A percentile compares a stretch with the other conserved stretches of the same genome.
These are phyloP conservation scores for Oophaga pumilio DNA, from an alignment of 2,113 vertebrate species.

Conservation along the genomic window DNA sequence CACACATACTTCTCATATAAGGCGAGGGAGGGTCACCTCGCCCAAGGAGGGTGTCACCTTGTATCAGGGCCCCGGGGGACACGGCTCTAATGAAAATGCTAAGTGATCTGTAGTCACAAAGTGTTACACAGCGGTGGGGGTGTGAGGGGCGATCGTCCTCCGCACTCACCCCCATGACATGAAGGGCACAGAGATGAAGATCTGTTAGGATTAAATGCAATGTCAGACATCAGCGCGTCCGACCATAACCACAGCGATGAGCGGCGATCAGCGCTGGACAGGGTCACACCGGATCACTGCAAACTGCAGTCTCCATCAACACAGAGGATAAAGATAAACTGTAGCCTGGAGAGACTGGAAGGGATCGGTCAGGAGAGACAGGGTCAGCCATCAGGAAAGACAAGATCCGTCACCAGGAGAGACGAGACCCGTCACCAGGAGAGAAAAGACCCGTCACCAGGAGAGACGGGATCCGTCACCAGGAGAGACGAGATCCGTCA, in stretches of 20 bases:
- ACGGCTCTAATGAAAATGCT: not conserved
- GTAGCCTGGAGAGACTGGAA: not conserved
- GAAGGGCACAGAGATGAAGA: constrained; percentile 10
- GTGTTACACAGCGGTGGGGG: not conserved
- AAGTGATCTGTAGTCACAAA: constrained; percentile 41
- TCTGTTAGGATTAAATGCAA: not conserved
- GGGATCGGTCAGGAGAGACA: no score
- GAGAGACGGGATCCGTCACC: no score
- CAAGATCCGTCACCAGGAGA: no score
- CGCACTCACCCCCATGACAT: not conserved
- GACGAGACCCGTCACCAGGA: no score
- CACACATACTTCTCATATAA: not conserved
- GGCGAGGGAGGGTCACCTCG: not conserved
- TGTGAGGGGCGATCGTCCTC: not conserved
- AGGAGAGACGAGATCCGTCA: no score
- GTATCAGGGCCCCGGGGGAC: not conserved
- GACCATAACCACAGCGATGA: not conserved
- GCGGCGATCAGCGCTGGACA: not conserved
- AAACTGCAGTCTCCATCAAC: not conserved
- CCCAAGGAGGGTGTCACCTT: constrained; percentile 24
- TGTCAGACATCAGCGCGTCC: constrained; percentile 24
- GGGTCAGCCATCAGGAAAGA: no score
- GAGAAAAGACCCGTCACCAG: no score
- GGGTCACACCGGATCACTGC: constrained; percentile 2
- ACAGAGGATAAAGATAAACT: not conserved